These are phyloP conservation scores for Meda fulgida DNA, from an alignment of 2,797 vertebrate species.

Conservation along the genomic window DNA sequence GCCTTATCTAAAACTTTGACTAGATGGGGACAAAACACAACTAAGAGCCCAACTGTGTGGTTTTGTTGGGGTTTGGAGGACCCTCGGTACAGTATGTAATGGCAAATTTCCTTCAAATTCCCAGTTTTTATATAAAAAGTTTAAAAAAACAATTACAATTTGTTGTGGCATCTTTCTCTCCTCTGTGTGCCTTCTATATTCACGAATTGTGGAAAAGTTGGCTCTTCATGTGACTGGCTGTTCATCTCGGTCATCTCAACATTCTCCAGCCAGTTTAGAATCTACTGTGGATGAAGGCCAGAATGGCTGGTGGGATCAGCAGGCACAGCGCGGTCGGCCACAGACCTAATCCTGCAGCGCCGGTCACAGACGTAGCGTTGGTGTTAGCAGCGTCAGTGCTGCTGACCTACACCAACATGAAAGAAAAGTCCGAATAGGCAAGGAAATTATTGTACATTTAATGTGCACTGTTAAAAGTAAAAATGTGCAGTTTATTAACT, in stretches of 20 bases:
- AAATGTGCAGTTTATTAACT: background rate
- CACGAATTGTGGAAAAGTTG: constrained; percentile 35
- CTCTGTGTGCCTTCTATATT: background rate
- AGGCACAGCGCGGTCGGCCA: constrained; percentile 7
- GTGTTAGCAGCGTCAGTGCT: no score
- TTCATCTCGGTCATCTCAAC: constrained; percentile 30
- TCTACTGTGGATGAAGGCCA: constrained; percentile 53
- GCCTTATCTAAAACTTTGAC: background rate
- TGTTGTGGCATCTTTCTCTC: background rate
- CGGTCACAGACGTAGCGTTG: no score
- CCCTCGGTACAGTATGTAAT: background rate
- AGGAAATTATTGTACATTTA: background rate
- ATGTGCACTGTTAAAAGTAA: background rate
- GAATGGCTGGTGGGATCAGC: constrained; percentile 59
- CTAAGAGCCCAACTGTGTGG: background rate
- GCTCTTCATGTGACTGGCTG: constrained; percentile 13
- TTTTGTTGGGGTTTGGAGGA: background rate
- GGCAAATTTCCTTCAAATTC: background rate
- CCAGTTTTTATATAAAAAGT: background rate
- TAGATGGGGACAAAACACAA: background rate
- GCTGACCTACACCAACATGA: background rate
- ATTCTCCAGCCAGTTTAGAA: constrained; percentile 26
- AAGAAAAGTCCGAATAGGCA: background rate
- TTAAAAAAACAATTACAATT: background rate
- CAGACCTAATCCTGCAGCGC: background rate